Percentiles rank a stretch among this genome's conserved stretches.
Conservation (phyloP, 2,113 vertebrate genomes). For the Albula goreensis region DNA sequence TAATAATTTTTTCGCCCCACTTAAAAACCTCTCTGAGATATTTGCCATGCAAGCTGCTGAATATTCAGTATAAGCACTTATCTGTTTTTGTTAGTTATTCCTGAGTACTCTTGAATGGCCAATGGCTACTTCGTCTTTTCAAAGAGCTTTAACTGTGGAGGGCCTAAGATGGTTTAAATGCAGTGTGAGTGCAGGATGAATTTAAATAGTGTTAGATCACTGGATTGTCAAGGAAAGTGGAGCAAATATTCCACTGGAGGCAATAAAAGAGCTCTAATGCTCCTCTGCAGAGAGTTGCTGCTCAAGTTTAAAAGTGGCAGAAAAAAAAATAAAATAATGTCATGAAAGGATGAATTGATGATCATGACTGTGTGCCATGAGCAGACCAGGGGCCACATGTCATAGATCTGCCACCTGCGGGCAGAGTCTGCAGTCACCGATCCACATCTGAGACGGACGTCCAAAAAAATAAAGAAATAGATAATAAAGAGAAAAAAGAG, state of each 20-base stretch:
- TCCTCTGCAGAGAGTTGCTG: background rate
- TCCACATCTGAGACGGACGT: background rate
- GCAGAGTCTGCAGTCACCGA: background rate
- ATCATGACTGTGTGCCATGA: background rate
- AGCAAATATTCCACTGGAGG: constrained; percentile 9
- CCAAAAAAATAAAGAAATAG: background rate
- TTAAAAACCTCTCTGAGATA: background rate
- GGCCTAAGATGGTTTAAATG: background rate
- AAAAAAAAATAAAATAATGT: background rate
- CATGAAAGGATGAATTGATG: background rate
- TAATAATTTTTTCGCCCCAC: background rate
- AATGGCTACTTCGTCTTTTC: constrained; percentile 6
- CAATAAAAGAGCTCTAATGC: background rate
- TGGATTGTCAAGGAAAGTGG: constrained; percentile 13
- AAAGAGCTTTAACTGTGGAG: background rate
- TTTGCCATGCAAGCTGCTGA: background rate
- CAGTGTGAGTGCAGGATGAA: background rate
- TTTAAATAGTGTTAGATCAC: background rate
- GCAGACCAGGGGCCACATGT: background rate
- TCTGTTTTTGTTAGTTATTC: constrained; percentile 2
- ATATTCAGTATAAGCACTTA: background rate
- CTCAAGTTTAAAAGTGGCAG: background rate
- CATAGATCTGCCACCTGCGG: background rate
- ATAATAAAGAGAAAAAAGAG: constrained; percentile 2
- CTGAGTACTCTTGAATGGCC: constrained; percentile 8